Conservation (phyloP, 2,797 vertebrate species). For the Megalops cyprinoides region DNA sequence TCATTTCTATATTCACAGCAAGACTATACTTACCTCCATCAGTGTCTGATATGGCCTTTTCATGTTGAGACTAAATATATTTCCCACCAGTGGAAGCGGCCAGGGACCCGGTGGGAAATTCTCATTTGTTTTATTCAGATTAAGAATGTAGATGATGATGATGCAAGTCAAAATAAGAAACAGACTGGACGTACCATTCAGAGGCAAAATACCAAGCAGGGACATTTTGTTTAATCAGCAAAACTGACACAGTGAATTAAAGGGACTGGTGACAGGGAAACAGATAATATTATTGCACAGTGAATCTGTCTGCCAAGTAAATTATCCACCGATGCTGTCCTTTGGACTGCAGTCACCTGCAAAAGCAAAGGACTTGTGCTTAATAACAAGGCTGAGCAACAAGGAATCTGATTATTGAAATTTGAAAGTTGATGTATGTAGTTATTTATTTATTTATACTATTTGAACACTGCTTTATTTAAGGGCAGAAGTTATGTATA, state of each 20-base stretch:
- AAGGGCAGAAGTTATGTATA: too few species aligned
- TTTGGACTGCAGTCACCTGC: too few species aligned
- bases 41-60: neutral
- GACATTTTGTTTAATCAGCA: neutral
- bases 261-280: neutral
- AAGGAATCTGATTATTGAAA: too few species aligned
- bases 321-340: too few species aligned
- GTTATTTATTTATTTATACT: too few species aligned
- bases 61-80: neutral
- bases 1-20: too few species aligned
- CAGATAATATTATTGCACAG: too few species aligned
- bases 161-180: neutral
- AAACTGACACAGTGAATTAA: neutral
- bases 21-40: constrained; percentile 19
- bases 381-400: too few species aligned
- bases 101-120: neutral
- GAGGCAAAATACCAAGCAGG: neutral
- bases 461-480: too few species aligned
- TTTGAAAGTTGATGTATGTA: too few species aligned
- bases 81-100: neutral
- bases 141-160: neutral
- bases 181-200: neutral
- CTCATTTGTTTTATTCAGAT: neutral
- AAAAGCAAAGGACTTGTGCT: too few species aligned
- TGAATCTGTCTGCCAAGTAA: too few species aligned